Base-by-base conservation (phyloP, 2,888 invertebrate genomes). In the Bugulina stolonifera region DNA sequence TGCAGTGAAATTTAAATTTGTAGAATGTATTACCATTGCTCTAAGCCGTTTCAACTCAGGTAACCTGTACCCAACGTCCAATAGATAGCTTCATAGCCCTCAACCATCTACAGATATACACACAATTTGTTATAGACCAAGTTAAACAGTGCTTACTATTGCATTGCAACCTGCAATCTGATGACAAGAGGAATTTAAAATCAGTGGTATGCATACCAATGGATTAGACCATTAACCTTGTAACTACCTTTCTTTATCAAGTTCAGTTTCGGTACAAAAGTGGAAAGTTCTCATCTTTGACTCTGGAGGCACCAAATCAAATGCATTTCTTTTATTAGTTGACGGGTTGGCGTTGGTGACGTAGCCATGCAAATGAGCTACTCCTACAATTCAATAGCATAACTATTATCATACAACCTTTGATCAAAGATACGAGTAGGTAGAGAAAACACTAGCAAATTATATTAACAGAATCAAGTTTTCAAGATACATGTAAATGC, bases 311-410 rank as follows among this genome's bases (percentile, higher is more conserved):
- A 92, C 89, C 73, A 94, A 89, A 85, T 93, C 93, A 83, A 96
- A 96, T 25, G 93, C 92, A 83, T 91, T 91, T 83, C 93, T 93
- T 85, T 93, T 92, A 71, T 92, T 92, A n/a, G 92, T 91, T 25
- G 87, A 83, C 29, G 76, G 76, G 76, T 91, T 89, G 58, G 90
- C 91, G 85, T 94, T 93, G 76, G 95, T 92, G 81, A 90, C 89
- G 86, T 94, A 96, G 71, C 96, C 96, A 84, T 96, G 96, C 64
- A 97, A 89, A 84, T 94, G 94, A 69, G 93, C 92, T 86, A 95
- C 93, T 73, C 93, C 93, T 43, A 43, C 18, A 43, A n/a, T n/a
- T n/a, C n/a, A n/a, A n/a, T n/a, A n/a, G n/a, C n/a, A n/a, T n/a
- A n/a, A n/a, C n/a, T n/a, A n/a, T n/a, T n/a, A n/a, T n/a, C n/a